Evolutionary conservation across 2,797 vertebrate species (phyloP).

Genomic region (Lerista edwardsae): DNA sequence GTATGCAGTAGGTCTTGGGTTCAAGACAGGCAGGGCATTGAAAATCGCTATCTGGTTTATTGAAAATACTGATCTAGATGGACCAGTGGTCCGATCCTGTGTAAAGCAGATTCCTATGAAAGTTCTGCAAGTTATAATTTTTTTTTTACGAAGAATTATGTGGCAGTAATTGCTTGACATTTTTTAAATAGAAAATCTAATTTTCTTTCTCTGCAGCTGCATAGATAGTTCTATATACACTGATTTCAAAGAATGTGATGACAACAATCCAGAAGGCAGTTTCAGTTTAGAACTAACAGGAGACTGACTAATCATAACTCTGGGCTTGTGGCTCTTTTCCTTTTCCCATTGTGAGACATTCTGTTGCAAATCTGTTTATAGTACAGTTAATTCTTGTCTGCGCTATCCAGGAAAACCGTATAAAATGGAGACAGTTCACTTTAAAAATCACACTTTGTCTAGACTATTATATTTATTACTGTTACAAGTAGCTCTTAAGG

Average conservation of each 20-base stretch:
- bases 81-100: no score
- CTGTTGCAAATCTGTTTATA: constrained; percentile 11
- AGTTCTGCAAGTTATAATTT: not conserved
- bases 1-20: no score
- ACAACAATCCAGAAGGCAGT: no score
- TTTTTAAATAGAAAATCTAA: not conserved
- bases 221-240: not conserved
- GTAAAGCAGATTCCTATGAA: no score
- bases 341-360: not conserved
- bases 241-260: no score
- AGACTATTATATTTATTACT: constrained; percentile 2
- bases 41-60: no score
- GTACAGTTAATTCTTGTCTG: constrained; percentile 6
- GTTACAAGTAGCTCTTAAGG: not conserved
- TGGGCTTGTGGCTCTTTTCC: not conserved
- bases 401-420: not conserved
- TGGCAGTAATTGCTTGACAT: not conserved
- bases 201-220: no score
- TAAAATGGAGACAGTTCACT: not conserved
- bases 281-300: not conserved
- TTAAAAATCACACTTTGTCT: not conserved
- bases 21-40: no score
- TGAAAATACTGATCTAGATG: no score
- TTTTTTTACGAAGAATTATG: not conserved
- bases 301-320: not conserved